These are phyloP conservation scores for Rutpela maculata DNA, from an alignment of 2,888 invertebrate genomes.

Conservation along the genomic window DNA sequence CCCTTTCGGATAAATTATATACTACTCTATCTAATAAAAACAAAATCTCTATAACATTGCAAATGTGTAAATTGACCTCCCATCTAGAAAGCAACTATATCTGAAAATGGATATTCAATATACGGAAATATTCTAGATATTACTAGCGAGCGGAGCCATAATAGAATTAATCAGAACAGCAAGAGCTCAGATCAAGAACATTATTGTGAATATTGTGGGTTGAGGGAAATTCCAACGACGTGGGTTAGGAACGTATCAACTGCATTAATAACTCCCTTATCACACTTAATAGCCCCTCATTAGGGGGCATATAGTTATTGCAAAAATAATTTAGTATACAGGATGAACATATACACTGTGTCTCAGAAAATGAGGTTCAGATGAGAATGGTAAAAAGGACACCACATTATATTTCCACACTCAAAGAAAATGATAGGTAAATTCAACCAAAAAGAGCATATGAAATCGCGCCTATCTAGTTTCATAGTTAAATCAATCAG, in stretches of 20 bases:
- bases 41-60: neutral
- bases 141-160: neutral
- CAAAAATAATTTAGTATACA: neutral
- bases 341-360: no score
- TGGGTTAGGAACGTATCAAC: neutral
- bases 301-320: neutral
- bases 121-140: neutral
- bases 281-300: neutral
- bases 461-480: no score
- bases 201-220: neutral
- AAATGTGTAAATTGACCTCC: neutral
- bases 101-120: neutral
- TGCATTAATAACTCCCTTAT: neutral
- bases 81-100: neutral
- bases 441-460: no score
- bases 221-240: neutral
- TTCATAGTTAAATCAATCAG: no score
- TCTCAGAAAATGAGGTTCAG: no score
- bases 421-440: no score
- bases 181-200: neutral
- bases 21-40: neutral
- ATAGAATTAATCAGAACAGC: neutral
- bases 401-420: no score
- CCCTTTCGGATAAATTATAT: no score
- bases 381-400: no score